phyloP scores from a whole-genome alignment of 2,113 vertebrate genomes.

The Antigone vipio region DNA sequence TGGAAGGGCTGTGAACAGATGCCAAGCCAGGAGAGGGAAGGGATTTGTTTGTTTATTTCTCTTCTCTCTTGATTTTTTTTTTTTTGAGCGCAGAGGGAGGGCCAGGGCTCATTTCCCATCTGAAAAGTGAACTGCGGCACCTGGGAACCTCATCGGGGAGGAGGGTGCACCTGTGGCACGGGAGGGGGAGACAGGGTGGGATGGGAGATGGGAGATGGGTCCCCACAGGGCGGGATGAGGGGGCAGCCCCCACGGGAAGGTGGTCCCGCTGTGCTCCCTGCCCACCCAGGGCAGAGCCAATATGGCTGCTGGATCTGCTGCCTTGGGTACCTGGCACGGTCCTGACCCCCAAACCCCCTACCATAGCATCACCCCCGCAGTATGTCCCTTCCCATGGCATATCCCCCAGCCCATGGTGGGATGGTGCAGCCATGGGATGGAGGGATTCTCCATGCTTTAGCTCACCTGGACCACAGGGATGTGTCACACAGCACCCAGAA shows the following conservation, averaged over 20 bases:
- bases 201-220: neutral
- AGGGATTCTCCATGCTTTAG: neutral
- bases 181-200: neutral
- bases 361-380: neutral
- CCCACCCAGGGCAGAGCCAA: neutral
- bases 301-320: neutral
- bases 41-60: conserved; percentile 61
- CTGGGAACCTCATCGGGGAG: neutral
- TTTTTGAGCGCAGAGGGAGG: neutral
- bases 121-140: neutral
- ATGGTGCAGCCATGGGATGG: neutral
- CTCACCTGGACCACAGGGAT: neutral
- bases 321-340: neutral
- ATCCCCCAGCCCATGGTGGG: neutral
- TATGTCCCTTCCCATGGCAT: neutral
- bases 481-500: neutral
- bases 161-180: neutral
- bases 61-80: neutral
- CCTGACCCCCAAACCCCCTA: neutral
- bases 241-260: neutral
- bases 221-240: neutral
- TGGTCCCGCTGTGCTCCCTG: neutral
- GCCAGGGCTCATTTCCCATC: neutral
- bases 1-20: conserved; percentile 55
- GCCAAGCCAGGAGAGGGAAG: conserved; percentile 57